These are phyloP conservation scores for Yoshiicerus persimilis DNA, from an alignment of 1,140 invertebrate genomes.

Conservation along the genomic window DNA sequence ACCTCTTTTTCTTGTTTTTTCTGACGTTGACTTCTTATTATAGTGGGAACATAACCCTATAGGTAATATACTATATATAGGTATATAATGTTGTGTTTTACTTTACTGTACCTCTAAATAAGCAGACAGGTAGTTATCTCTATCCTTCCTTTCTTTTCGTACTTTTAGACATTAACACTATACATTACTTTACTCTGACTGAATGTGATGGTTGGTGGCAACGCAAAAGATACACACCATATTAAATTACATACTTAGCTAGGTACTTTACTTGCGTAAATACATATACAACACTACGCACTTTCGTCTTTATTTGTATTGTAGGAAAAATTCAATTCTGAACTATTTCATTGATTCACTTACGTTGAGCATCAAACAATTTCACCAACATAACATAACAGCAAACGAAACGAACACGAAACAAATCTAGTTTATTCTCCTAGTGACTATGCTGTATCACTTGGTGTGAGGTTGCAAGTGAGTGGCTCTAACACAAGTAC, in stretches of 20 bases:
- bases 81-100: background rate
- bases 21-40: conserved; percentile 8
- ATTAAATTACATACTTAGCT: background rate
- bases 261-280: background rate
- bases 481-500: background rate
- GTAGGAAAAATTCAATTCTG: background rate
- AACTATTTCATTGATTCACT: conserved; percentile 15
- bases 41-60: background rate
- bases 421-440: background rate
- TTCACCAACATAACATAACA: background rate
- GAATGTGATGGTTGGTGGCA: too few species aligned
- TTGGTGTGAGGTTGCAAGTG: background rate
- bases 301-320: background rate
- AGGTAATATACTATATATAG: background rate
- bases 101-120: background rate
- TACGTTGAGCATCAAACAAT: background rate
- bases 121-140: conserved; percentile 12
- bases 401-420: too few species aligned
- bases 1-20: conserved; percentile 23
- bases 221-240: background rate
- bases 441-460: background rate
- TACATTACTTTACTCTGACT: too few species aligned
- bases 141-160: background rate
- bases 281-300: background rate
- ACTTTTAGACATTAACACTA: background rate